A percentile compares a stretch with the other conserved stretches of the same genome.
Conservation (phyloP, 2,797 vertebrate genomes). For the Toxotes lorentzi region DNA sequence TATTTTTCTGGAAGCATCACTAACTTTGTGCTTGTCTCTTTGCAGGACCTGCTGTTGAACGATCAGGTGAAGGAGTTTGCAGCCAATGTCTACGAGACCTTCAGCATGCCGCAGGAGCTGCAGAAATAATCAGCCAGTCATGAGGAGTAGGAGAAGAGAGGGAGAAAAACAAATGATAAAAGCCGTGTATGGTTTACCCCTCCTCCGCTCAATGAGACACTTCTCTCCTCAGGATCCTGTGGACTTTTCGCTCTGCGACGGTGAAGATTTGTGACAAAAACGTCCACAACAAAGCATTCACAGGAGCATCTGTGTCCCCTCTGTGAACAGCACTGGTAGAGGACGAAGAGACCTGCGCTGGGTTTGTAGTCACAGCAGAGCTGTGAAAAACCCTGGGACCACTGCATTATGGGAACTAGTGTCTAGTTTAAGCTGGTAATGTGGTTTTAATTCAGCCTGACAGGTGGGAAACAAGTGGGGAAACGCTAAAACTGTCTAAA, state of each 20-base stretch:
- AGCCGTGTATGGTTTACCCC: neutral
- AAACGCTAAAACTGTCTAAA: neutral
- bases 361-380: neutral
- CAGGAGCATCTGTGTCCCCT: neutral
- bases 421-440: constrained; percentile 15
- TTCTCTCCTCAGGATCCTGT: constrained; percentile 6
- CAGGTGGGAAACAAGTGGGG: neutral
- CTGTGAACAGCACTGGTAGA: neutral
- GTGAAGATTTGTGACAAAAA: neutral
- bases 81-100: constrained; percentile 96
- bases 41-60: constrained; percentile 94
- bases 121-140: constrained; percentile 57
- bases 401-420: constrained; percentile 53
- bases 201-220: neutral
- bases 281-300: neutral
- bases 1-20: neutral
- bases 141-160: neutral
- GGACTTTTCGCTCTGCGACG: constrained; percentile 1
- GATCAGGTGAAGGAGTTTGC: constrained; percentile 98
- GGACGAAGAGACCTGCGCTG: neutral
- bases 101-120: constrained; percentile 87
- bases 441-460: neutral
- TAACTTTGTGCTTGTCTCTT: neutral
- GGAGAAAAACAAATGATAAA: neutral
- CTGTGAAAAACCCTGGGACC: neutral